These are phyloP conservation scores for Hipparchia sbordonii DNA, from an alignment of 2,888 invertebrate genomes.

Conservation along the genomic window DNA sequence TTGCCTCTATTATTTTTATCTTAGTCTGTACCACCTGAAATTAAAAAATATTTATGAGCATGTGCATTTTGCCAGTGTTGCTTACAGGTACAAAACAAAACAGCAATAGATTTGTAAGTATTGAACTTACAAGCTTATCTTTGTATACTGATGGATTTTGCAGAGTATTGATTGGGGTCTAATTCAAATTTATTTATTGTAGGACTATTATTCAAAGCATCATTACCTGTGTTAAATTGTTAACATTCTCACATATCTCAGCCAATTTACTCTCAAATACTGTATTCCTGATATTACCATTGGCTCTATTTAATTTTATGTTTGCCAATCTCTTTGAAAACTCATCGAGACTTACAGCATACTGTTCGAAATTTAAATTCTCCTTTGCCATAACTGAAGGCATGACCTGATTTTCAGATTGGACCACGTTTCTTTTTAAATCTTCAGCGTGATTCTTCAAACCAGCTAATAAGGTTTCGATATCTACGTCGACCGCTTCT, in stretches of 20 bases:
- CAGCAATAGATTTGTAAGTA: no score
- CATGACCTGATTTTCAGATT: slow-evolving; percentile 41
- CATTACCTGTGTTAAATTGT: slow-evolving; percentile 66
- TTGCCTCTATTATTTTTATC: slow-evolving; percentile 55
- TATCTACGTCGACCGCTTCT: slow-evolving; percentile 54
- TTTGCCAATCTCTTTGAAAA: slow-evolving; percentile 63
- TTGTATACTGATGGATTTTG: no score
- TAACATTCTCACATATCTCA: slow-evolving; percentile 63
- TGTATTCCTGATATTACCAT: slow-evolving; percentile 50
- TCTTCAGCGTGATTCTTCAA: slow-evolving; percentile 66
- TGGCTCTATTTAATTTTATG: slow-evolving; percentile 56
- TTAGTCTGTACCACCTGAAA: slow-evolving; percentile 69
- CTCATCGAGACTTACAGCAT: slow-evolving; percentile 62
- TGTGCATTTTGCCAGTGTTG: no score
- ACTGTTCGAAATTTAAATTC: slow-evolving; percentile 59
- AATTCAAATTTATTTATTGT: no score
- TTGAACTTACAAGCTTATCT: no score
- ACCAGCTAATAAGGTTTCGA: slow-evolving; percentile 60
- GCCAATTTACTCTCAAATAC: slow-evolving; percentile 53
- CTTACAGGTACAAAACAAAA: no score
- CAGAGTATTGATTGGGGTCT: no score
- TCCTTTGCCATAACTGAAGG: slow-evolving; percentile 44
- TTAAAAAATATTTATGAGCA: not conserved
- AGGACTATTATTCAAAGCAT: no score
- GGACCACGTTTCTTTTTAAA: slow-evolving; percentile 53